Percentiles rank a stretch among this genome's conserved stretches.
Conservation (phyloP, 2,797 vertebrate genomes). For the Gallinago nigripennis region DNA sequence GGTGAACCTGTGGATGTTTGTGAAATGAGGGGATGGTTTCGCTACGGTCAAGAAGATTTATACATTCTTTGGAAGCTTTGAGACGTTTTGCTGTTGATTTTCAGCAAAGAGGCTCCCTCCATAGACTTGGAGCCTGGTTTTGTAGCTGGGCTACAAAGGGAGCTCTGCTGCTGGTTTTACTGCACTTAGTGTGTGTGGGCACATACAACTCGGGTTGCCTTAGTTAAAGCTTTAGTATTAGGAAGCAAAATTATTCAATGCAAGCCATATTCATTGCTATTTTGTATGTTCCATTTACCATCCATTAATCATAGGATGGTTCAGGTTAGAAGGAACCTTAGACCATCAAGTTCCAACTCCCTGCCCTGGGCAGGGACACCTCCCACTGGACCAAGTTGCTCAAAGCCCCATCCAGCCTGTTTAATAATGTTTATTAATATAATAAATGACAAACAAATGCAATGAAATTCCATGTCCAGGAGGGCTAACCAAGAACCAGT, state of each 20-base stretch:
- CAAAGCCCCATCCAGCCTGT: too few relatives aligned
- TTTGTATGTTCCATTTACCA: background rate
- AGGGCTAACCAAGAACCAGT: background rate
- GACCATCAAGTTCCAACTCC: too few relatives aligned
- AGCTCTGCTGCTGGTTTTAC: background rate
- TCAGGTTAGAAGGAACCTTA: too few relatives aligned
- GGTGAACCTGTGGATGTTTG: background rate
- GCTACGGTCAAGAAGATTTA: accelerated
- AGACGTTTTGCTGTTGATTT: background rate
- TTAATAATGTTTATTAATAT: background rate
- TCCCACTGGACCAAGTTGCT: too few relatives aligned
- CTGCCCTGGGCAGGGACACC: too few relatives aligned
- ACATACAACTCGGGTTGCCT: accelerated
- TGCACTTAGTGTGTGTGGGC: accelerated
- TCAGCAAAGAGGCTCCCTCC: background rate
- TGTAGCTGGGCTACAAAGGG: background rate
- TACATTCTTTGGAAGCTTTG: background rate
- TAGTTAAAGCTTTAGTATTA: background rate
- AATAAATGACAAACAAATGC: background rate
- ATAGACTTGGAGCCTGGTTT: background rate
- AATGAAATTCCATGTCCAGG: background rate
- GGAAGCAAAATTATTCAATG: background rate
- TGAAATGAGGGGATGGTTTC: too few relatives aligned
- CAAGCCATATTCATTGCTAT: accelerated
- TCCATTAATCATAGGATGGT: background rate